Percentiles rank a stretch among this genome's conserved stretches.
phyloP scores from a whole-genome alignment of 2,113 vertebrate genomes.

The Triplophysa tibetana region DNA sequence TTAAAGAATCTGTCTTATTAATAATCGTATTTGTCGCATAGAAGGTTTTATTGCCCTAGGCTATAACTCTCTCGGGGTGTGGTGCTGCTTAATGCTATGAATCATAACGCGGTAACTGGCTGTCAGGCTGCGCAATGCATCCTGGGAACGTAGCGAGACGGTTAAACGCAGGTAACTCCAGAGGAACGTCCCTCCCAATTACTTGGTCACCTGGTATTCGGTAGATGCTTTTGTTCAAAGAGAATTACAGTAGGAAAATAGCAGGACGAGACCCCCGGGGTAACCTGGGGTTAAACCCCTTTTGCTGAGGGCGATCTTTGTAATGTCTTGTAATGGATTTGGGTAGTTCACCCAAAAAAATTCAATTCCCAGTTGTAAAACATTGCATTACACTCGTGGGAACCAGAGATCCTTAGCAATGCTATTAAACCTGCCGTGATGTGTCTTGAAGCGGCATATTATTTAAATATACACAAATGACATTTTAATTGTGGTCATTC shows the following conservation, averaged over 20 bases:
- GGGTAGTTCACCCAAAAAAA: too few relatives aligned
- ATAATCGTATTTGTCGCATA: not conserved
- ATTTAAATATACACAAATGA: too few relatives aligned
- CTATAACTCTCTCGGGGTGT: not conserved
- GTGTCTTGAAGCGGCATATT: too few relatives aligned
- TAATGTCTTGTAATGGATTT: not conserved
- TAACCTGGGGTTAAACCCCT: not conserved
- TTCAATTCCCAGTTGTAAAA: too few relatives aligned
- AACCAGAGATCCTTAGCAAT: too few relatives aligned
- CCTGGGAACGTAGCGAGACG: not conserved
- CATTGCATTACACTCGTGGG: too few relatives aligned
- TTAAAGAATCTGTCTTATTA: not conserved
- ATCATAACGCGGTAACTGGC: not conserved
- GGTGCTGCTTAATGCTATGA: not conserved
- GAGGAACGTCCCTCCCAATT: not conserved
- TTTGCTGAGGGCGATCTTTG: not conserved
- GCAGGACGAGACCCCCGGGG: not conserved
- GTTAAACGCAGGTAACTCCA: not conserved
- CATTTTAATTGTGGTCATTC: too few relatives aligned
- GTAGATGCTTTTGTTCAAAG: conserved; percentile 6
- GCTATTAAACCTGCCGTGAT: too few relatives aligned
- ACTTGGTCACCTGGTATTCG: conserved; percentile 1
- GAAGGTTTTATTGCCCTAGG: not conserved
- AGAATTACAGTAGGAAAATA: not conserved
- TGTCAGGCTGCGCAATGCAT: too few relatives aligned